A percentile compares a stretch with the other conserved stretches of the same genome.
Evolutionary conservation across 2,888 invertebrate species (phyloP).

Genomic region (Cryptosula pallasiana): DNA sequence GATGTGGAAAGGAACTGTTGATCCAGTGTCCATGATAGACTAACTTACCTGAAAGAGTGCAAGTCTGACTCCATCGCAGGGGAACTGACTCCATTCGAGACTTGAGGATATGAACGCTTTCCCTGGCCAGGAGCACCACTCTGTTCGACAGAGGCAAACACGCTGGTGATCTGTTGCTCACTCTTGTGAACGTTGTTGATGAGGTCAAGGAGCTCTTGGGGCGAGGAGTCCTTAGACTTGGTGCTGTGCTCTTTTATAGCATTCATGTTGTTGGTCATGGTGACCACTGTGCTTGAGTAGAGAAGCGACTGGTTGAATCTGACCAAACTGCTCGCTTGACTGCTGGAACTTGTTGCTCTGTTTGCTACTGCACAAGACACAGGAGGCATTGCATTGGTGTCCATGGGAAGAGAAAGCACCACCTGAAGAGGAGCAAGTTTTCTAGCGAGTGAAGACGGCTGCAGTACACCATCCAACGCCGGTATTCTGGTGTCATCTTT

Average conservation of each 20-base stretch:
- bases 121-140: too few species aligned
- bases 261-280: constrained; percentile 10
- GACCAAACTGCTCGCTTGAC: neutral
- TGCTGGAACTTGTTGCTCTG: neutral
- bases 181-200: neutral
- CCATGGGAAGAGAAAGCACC: neutral
- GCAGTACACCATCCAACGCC: too few species aligned
- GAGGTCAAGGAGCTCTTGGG: neutral
- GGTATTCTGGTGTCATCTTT: too few species aligned
- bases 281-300: neutral
- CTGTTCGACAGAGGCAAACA: neutral
- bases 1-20: too few species aligned
- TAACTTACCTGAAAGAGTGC: too few species aligned
- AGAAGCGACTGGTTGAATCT: neutral
- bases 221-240: neutral
- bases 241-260: neutral
- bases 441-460: neutral
- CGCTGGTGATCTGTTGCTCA: neutral
- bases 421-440: neutral
- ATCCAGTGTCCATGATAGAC: too few species aligned
- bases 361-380: neutral
- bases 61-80: too few species aligned
- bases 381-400: neutral
- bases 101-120: too few species aligned
- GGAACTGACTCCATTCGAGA: too few species aligned